phyloP scores from a whole-genome alignment of 2,797 vertebrate species.

The Leptoclinus maculatus region DNA sequence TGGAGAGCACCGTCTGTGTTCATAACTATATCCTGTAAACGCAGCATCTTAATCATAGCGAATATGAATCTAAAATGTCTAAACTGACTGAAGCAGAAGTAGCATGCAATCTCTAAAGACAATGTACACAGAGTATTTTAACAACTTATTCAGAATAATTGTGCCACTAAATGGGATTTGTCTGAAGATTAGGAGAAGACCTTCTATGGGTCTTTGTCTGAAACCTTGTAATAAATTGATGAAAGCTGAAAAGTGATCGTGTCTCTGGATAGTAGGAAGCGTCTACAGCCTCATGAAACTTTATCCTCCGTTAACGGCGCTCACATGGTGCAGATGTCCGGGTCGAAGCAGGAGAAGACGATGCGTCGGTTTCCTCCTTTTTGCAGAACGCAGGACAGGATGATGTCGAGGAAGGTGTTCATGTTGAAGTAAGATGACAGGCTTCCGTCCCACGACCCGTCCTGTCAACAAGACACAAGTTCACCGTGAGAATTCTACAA shows the following conservation, averaged over 20 bases:
- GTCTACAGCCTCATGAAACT: background rate
- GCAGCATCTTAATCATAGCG: background rate
- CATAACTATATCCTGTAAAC: background rate
- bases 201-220: background rate
- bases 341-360: constrained; percentile 96
- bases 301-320: constrained; percentile 52
- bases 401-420: constrained; percentile 93
- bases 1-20: background rate
- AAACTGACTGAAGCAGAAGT: background rate
- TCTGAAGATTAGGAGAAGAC: background rate
- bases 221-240: background rate
- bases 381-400: constrained; percentile 92
- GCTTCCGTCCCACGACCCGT: constrained; percentile 95
- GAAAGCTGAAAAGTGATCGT: background rate
- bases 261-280: background rate
- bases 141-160: background rate
- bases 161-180: background rate
- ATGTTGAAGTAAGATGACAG: constrained; percentile 96
- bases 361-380: constrained; percentile 91
- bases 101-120: background rate
- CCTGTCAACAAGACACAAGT: constrained; percentile 75
- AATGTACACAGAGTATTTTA: background rate
- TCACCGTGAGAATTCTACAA: background rate
- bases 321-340: constrained; percentile 97
- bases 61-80: background rate